Evolutionary conservation across 2,888 invertebrate species (phyloP).

Genomic region (Rhorus exstirpatorius): DNA sequence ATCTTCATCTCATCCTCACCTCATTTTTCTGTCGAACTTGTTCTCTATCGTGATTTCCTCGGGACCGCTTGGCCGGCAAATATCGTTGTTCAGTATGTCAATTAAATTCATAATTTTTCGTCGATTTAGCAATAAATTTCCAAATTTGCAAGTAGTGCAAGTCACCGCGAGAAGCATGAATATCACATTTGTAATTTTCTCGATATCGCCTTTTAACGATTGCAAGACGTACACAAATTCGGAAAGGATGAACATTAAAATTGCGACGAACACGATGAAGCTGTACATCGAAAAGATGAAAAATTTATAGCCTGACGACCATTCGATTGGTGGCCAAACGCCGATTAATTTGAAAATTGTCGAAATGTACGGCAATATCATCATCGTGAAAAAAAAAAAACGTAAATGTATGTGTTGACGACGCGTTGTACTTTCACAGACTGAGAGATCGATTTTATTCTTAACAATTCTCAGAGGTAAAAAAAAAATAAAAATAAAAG

Average conservation of each 20-base stretch:
- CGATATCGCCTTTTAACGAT: neutral
- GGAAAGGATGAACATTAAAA: neutral
- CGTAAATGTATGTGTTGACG: neutral
- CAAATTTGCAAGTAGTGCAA: neutral
- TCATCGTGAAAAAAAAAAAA: neutral
- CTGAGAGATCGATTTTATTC: neutral
- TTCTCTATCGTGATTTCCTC: conserved; percentile 10
- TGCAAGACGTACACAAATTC: conserved; percentile 21
- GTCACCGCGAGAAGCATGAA: conserved; percentile 24
- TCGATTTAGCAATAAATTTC: too few species aligned
- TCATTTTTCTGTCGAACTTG: conserved; percentile 3
- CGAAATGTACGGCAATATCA: conserved; percentile 1
- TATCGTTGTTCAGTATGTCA: neutral
- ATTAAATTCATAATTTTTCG: conserved; percentile 9
- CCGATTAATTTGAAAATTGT: conserved; percentile 31
- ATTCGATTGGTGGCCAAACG: conserved; percentile 40
- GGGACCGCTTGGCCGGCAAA: conserved; percentile 1
- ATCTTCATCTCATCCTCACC: neutral
- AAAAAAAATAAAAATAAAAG: too few species aligned
- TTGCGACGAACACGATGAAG: neutral
- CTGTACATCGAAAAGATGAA: conserved; percentile 32
- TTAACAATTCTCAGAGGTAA: too few species aligned
- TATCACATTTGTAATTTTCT: neutral
- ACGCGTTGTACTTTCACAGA: neutral
- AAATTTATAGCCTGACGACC: conserved; percentile 24